Base-by-base conservation (phyloP, 1,140 invertebrate species). In the Polypedilum pembai region DNA sequence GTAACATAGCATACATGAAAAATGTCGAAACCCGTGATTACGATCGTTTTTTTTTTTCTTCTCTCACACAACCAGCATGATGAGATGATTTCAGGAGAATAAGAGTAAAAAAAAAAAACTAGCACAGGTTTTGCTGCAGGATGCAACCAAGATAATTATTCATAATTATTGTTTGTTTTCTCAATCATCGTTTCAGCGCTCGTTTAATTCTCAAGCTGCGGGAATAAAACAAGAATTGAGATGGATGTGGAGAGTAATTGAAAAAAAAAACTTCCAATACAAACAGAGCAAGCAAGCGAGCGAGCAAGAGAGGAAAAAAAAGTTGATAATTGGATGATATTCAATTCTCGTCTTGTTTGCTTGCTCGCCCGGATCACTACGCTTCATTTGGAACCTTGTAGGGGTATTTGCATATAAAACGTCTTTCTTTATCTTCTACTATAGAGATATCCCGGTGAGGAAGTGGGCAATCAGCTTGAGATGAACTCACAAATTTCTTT, bases 161-260 rank as follows among this genome's bases (percentile, higher is more conserved):
- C 45, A 21, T 69, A 69, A 69, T 69, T 69, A 69, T 69, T 69
- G 65, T 69, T 69, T 69, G 65, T 69, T 69, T 69, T 69, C 17
- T 8, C 65, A 69, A 69, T 69, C 65, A 69, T 69, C 65, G 65
- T 69, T 20, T 69, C 45, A 56, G 45, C 45, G 45, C 45, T 56
- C 45, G 45, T 56, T 56, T 56, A 56, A 56, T 56, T 56, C 45
- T 56, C 45, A n/a, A 56, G 78, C 78, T 77, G 78, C 75, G 78
- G 76, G 66, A 78, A 80, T 74, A 79, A 80, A 74, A 78, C 78
- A 73, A 78, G 77, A 76, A 76, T 79, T 79, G 80, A 80, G 80
- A 80, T 79, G 77, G 78, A 80, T 78, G 76, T 76, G 24, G 24
- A 33, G 24, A 73, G 40, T 72, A 72, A 72, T 72, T 72, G 18